Evolutionary conservation across 2,797 vertebrate species (phyloP).

Genomic region (Melanotaenia parkinsoni): DNA sequence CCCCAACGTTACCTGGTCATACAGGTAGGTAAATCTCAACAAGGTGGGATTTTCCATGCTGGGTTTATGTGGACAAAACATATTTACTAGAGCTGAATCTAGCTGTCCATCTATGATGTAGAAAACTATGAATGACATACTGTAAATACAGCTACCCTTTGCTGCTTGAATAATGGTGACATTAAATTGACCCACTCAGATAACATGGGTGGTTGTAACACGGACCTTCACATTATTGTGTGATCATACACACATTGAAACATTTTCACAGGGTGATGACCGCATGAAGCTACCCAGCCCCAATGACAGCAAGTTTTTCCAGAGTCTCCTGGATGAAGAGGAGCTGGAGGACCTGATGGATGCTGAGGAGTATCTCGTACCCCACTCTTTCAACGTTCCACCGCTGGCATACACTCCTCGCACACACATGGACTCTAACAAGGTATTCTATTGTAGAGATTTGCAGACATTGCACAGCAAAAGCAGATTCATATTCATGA

Average conservation of each 20-base stretch:
- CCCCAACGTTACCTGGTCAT: constrained; percentile 98
- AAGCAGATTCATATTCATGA: not conserved
- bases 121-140: not conserved
- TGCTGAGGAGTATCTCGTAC: constrained; percentile 97
- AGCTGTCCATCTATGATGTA: not conserved
- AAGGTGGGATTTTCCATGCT: no score
- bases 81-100: not conserved
- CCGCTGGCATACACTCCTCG: constrained; percentile 94
- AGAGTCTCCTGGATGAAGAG: constrained; percentile 96
- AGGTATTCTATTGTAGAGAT: constrained; percentile 79
- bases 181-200: not conserved
- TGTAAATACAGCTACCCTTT: not conserved
- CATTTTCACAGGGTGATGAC: constrained; percentile 89
- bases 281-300: constrained; percentile 98
- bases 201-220: not conserved
- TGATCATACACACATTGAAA: not conserved
- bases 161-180: not conserved
- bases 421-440: constrained; percentile 91
- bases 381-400: constrained; percentile 92
- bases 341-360: constrained; percentile 98
- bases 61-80: no score
- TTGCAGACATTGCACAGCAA: not conserved
- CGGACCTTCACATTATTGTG: not conserved
- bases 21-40: constrained; percentile 83
- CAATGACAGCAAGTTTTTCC: constrained; percentile 98